phyloP scores from a whole-genome alignment of 2,113 vertebrate species.

The Mobula hypostoma region DNA sequence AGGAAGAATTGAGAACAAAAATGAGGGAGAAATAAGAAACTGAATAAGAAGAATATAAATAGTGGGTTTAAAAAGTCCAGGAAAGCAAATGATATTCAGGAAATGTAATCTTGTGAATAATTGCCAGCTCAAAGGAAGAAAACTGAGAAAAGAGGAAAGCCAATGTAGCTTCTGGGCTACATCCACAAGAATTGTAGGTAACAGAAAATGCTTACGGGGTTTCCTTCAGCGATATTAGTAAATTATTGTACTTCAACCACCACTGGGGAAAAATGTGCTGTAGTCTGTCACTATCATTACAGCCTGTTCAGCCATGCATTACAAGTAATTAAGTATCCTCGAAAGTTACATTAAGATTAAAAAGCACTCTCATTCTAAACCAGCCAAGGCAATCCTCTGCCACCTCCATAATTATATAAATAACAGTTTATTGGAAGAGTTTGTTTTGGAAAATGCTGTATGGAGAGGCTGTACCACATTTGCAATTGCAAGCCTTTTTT shows the following conservation, averaged over 20 bases:
- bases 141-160: neutral
- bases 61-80: neutral
- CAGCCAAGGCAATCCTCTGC: neutral
- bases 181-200: neutral
- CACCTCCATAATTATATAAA: neutral
- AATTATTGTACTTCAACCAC: neutral
- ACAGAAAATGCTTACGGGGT: neutral
- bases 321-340: neutral
- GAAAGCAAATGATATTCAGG: neutral
- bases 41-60: neutral
- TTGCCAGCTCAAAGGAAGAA: neutral
- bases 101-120: neutral
- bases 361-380: neutral
- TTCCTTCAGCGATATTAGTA: neutral
- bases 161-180: neutral
- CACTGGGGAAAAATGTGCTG: neutral
- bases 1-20: neutral
- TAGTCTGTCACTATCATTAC: neutral
- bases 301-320: neutral
- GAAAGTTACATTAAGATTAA: neutral
- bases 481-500: neutral
- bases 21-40: neutral
- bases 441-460: neutral
- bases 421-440: neutral
- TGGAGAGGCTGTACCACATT: neutral